phyloP scores from a whole-genome alignment of 2,888 invertebrate species.

The Phortica magna region DNA sequence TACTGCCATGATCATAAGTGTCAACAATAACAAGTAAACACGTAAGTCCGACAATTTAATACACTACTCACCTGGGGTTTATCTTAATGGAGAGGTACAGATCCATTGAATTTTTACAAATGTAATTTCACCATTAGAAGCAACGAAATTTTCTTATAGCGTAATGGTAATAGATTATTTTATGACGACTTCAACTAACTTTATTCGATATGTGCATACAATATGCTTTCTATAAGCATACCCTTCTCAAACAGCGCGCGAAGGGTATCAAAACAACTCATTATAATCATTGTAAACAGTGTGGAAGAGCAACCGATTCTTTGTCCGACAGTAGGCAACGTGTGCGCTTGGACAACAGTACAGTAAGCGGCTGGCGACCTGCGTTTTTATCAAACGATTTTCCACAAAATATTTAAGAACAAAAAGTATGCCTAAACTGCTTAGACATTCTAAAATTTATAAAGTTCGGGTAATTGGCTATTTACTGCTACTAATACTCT shows the following conservation, averaged over 20 bases:
- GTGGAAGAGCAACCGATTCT: background rate
- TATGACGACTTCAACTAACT: no score
- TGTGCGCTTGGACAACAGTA: slow-evolving; percentile 19
- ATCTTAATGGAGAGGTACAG: no score
- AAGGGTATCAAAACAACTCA: no score
- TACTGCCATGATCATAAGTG: background rate
- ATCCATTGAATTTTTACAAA: no score
- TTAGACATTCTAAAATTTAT: background rate
- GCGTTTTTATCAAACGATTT: background rate
- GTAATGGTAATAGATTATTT: no score
- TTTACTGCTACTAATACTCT: slow-evolving; percentile 51
- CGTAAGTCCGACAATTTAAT: no score
- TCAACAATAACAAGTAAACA: background rate
- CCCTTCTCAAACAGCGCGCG: no score
- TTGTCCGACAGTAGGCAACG: slow-evolving; percentile 7
- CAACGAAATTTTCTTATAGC: no score
- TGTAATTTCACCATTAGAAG: no score
- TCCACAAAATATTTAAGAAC: background rate
- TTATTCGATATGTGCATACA: no score
- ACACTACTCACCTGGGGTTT: no score
- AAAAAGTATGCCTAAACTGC: slow-evolving; percentile 1
- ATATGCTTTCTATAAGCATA: no score
- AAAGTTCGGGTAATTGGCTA: background rate
- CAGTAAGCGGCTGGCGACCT: background rate
- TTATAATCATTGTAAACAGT: background rate